These are phyloP conservation scores for Dreissena rostriformis DNA, from an alignment of 1,140 invertebrate species.

Conservation along the genomic window DNA sequence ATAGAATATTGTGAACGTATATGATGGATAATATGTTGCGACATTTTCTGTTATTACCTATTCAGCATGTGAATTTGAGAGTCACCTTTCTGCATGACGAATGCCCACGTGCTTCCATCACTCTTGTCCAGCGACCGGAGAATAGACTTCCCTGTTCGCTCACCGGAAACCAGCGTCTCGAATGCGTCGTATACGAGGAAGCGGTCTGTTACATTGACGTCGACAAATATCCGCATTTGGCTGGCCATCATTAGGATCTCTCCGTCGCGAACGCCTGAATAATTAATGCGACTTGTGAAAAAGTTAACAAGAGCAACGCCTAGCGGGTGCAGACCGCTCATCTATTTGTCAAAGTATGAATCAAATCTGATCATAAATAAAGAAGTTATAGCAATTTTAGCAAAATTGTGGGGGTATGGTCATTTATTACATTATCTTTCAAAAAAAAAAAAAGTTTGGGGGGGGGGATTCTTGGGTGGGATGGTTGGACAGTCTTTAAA, in stretches of 20 bases:
- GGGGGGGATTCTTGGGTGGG: too few species aligned
- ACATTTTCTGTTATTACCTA: background rate
- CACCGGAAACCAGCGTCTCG: constrained; percentile 40
- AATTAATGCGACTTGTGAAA: too few species aligned
- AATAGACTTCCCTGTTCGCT: constrained; percentile 9
- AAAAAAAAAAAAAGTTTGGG: too few species aligned
- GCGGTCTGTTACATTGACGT: background rate
- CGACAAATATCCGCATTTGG: constrained; percentile 6
- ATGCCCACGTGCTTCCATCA: constrained; percentile 45
- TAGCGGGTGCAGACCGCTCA: too few species aligned
- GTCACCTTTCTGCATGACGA: constrained; percentile 46
- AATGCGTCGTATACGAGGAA: constrained; percentile 25
- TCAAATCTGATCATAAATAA: too few species aligned
- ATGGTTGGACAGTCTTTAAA: too few species aligned
- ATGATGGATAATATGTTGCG: background rate
- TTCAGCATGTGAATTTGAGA: background rate
- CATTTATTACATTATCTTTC: too few species aligned
- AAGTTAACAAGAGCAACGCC: too few species aligned
- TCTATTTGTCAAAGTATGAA: too few species aligned
- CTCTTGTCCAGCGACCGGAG: background rate
- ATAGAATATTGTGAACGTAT: background rate
- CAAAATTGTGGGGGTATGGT: too few species aligned
- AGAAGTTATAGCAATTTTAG: too few species aligned
- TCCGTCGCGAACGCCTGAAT: constrained; percentile 4
- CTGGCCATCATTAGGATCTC: constrained; percentile 45